These are phyloP conservation scores for Momotus momota DNA, from an alignment of 2,797 vertebrate species.

Conservation along the genomic window DNA sequence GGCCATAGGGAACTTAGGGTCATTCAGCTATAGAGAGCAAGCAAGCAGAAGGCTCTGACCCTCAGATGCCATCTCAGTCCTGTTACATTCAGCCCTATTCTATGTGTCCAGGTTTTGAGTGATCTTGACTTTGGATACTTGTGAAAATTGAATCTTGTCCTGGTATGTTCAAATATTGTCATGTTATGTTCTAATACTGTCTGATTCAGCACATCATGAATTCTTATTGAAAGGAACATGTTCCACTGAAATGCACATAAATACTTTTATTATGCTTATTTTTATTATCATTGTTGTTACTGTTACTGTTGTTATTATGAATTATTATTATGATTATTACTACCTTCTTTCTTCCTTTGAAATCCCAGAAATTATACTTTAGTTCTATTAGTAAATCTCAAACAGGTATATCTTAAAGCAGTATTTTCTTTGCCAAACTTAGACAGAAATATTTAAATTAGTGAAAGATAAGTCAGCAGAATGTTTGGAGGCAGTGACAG, in stretches of 20 bases:
- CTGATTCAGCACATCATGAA: neutral
- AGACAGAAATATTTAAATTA: neutral
- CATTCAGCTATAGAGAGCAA: neutral
- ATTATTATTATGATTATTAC: neutral
- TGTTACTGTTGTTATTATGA: neutral
- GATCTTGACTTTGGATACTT: neutral
- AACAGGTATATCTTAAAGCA: neutral
- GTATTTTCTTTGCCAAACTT: neutral
- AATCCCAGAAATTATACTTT: neutral
- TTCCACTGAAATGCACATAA: neutral
- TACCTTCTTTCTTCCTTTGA: neutral
- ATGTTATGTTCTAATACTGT: neutral
- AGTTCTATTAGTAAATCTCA: neutral
- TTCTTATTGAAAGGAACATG: neutral
- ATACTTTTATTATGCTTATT: neutral
- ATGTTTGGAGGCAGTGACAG: neutral
- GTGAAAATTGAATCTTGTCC: neutral
- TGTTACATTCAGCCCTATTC: neutral
- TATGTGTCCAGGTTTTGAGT: neutral
- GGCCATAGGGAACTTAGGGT: neutral
- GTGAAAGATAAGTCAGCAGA: neutral
- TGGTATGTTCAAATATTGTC: neutral
- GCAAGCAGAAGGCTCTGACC: neutral
- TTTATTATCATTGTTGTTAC: neutral
- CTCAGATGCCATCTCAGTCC: neutral